A percentile compares a stretch with the other conserved stretches of the same genome.
phyloP scores from a whole-genome alignment of 2,113 vertebrate genomes.

The Phrynocephalus versicolor region DNA sequence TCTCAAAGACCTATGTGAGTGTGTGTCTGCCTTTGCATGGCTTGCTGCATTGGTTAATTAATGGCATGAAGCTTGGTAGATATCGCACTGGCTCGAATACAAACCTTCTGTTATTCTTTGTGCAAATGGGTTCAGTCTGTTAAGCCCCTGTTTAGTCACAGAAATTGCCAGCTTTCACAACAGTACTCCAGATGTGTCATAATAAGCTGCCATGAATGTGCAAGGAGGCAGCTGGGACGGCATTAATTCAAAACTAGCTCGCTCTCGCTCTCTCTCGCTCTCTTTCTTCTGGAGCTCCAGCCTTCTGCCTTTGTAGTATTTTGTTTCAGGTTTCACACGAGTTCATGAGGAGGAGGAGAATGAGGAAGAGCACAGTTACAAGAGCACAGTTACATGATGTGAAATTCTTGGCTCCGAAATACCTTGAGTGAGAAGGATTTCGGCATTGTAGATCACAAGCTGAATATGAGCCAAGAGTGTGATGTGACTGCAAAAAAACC shows the following conservation, averaged over 20 bases:
- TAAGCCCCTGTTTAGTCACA: slow-evolving; percentile 19
- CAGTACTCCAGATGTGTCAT: slow-evolving; percentile 19
- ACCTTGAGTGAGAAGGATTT: no score
- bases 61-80: background rate
- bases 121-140: slow-evolving; percentile 13
- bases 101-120: slow-evolving; percentile 9
- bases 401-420: no score
- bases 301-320: background rate
- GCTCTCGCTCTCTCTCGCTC: no score
- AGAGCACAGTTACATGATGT: no score
- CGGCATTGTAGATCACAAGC: no score
- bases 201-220: slow-evolving; percentile 5
- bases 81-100: background rate
- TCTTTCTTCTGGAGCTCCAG: background rate
- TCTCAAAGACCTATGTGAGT: background rate
- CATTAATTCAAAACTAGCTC: background rate
- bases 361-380: background rate
- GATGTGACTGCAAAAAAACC: no score
- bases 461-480: no score
- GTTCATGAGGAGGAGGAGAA: no score
- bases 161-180: slow-evolving; percentile 11
- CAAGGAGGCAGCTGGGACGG: slow-evolving; percentile 16
- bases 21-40: background rate
- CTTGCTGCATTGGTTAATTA: background rate
- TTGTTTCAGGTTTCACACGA: background rate